Percentiles rank a stretch among this genome's conserved stretches.
Conservation (phyloP, 2,113 vertebrate species). For the Herpailurus yagouaroundi region DNA sequence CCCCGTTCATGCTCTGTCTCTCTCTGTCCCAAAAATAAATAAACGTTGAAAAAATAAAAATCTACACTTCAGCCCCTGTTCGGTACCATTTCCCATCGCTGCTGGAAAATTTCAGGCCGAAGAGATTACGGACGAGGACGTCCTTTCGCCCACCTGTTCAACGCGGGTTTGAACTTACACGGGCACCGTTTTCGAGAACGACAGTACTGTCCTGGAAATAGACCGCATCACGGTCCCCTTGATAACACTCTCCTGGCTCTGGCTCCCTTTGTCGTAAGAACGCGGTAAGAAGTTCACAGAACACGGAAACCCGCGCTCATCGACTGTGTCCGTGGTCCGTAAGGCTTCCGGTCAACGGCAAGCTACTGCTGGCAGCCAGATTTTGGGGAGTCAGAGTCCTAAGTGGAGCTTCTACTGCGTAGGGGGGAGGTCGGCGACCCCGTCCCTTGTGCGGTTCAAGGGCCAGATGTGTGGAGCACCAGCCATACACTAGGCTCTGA, state of each 20-base stretch:
- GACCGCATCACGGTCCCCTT: neutral
- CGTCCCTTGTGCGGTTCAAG: too few relatives aligned
- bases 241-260: neutral
- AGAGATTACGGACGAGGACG: accelerated
- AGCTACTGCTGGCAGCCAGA: neutral
- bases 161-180: neutral
- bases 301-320: neutral
- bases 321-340: accelerated
- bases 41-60: too few relatives aligned
- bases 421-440: neutral
- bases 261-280: neutral
- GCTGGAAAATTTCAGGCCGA: neutral
- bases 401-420: neutral
- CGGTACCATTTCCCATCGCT: accelerated
- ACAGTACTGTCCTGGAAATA: neutral
- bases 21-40: too few relatives aligned
- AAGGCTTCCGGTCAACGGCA: too few relatives aligned
- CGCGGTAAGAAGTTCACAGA: neutral
- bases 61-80: neutral
- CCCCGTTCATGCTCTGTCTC: too few relatives aligned
- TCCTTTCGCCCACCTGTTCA: neutral
- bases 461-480: neutral
- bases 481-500: neutral
- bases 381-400: neutral
- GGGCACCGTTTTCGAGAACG: neutral